Base-by-base conservation (phyloP, 1,140 invertebrate species). In the Tetragonula clypearis region DNA sequence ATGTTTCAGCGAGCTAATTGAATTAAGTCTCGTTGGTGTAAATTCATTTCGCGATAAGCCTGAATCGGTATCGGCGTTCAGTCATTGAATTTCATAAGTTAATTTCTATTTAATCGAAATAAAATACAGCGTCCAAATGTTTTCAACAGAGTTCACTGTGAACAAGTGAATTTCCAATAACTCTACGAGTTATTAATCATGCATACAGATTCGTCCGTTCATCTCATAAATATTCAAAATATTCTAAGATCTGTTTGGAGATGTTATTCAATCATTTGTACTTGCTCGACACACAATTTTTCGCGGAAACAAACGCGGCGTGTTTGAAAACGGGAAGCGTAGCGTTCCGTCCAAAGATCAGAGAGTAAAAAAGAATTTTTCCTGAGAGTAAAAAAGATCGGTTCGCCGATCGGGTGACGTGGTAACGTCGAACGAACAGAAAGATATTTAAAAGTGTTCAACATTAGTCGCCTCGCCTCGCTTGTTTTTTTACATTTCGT, bases 1-100 rank as follows among this genome's bases (percentile, higher is more conserved):
- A 81, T 41, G 62, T 53, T 55, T 23, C 35, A 19, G 2, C 30
- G 35, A 41, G 15, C 79, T 72, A 72, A 80, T 80, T 80, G 21
- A 66, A 78, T 30, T 23, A 66, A 60, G 21, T 30, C 21, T 4
- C 35, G 14, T 72, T 49, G 35, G 49, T 21, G 55, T 0, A 72
- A 72, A 81, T 72, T 21, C 30, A 19, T 55, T 41, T 68, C 14
- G 8, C 0, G 11, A 15, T 11, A 19, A 49, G 26, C 2, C 0
- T 11, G 17, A 17, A 79, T 65, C 60, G 11, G 55, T 55, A 30
- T 19, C 0, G 1, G 58, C 56, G 74, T 49, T 49, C 26, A 35
- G 41, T 41, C 41, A 41, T 41, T 41, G 41, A 41, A 49, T 49
- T 8, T 49, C 0, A 49, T 8, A 49, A 49, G 41, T 49, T 8